Evolutionary conservation across 2,888 invertebrate genomes (phyloP), one percentile per base, ranked within the genome.

Genomic region (Xanthia togata): DNA sequence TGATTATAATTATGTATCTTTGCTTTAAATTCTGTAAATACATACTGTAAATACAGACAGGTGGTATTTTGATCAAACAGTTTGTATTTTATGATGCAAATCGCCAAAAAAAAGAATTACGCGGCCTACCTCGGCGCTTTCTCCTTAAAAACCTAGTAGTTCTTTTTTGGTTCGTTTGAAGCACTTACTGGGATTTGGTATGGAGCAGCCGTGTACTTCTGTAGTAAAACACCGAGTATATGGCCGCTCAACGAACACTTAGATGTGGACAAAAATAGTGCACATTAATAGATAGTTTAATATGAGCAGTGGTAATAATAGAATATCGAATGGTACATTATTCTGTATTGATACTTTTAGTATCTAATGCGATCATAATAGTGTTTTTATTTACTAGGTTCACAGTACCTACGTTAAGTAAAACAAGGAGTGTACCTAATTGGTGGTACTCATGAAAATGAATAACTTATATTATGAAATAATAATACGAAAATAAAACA

Each of bases 211-310:
- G 55, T 73, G 73, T 59, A 57, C 41, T 67, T 63, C 47, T 73
- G 62, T 57, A 79, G 59, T 67, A 73, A 77, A 77, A 76, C 64
- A 68, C 73, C 78, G 77, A 77, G 79, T 74, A 75, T 77, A 44
- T 60, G 44, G 57, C 31, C 44, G 44, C 70, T 73, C 64, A 62
- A 41, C 68, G 72, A 82, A 62, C 78, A 73, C 87, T 84, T 60
- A 78, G 14, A 59, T 41, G 26, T 14, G 38, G 67, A 82, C 74
- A 62, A 75, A 76, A 87, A 86, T 87, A 86, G 87, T 65, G 60
- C 44, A 38, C 38, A 77, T 69, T 74, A 70, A 50, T 72, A 70
- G 75, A 86, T 55, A 70, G 74, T 69, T 76, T 69, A 76, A 75
- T 77, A 68, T 63, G 44, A 53, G 12, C 20, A 38, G 59, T 31